phyloP scores from a whole-genome alignment of 1,140 invertebrate species.

The Lutraria rhynchaena region DNA sequence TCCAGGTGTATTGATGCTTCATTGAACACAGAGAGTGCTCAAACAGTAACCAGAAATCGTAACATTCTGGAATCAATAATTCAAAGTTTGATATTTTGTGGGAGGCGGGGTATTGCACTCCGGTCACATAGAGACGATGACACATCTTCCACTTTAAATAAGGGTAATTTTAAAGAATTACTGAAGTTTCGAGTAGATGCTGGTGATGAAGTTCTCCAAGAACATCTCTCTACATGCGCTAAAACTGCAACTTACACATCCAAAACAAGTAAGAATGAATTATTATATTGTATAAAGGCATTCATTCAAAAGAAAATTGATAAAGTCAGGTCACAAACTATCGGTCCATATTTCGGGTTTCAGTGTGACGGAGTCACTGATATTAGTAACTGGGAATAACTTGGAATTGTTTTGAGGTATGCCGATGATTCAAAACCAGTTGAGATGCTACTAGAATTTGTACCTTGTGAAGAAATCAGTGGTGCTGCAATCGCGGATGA shows the following conservation, averaged over 20 bases:
- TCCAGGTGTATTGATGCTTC: conserved; percentile 1
- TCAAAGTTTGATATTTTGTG: conserved; percentile 50
- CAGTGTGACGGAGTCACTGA: conserved; percentile 61
- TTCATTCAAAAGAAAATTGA: conserved; percentile 52
- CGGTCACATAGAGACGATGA: conserved; percentile 50
- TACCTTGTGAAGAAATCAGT: conserved; percentile 58
- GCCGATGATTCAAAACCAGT: conserved; percentile 20
- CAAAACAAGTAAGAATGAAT: conserved; percentile 63
- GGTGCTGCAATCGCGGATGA: conserved; percentile 43
- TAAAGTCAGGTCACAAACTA: conserved; percentile 47
- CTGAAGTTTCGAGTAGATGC: conserved; percentile 55
- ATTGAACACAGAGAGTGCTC: background rate
- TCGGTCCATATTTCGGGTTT: conserved; percentile 55
- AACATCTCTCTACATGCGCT: conserved; percentile 55
- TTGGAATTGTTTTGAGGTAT: conserved; percentile 59
- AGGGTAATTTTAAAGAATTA: conserved; percentile 62
- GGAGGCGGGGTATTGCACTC: conserved; percentile 53
- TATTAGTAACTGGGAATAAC: conserved; percentile 59
- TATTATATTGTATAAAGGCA: conserved; percentile 49
- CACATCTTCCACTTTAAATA: conserved; percentile 33
- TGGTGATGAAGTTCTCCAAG: conserved; percentile 44
- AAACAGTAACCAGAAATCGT: conserved; percentile 4
- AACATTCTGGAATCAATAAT: background rate
- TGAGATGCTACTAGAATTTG: conserved; percentile 58
- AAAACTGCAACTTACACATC: conserved; percentile 61